Conservation (phyloP, 2,113 vertebrate species). For the Motacilla alba region DNA sequence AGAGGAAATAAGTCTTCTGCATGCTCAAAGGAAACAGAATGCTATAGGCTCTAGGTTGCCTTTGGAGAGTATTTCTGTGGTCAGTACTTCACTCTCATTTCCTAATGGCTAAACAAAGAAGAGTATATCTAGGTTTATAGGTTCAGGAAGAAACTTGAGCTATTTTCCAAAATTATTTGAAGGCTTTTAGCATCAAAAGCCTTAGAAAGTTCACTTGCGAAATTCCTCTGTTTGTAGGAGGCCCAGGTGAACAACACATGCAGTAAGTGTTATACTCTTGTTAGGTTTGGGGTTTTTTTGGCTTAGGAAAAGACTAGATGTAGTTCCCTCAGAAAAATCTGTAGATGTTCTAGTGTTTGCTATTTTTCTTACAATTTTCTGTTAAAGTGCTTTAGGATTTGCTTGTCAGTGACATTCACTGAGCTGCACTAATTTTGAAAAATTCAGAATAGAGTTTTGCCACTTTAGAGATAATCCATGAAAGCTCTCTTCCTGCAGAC, state of each 20-base stretch:
- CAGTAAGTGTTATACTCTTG: neutral
- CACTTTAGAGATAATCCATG: constrained; percentile 80
- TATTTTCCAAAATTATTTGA: neutral
- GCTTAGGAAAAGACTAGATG: neutral
- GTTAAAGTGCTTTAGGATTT: constrained; percentile 36
- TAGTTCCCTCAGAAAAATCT: neutral
- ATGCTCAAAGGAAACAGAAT: neutral
- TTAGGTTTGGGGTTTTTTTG: neutral
- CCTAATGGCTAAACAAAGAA: neutral
- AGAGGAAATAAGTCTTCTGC: neutral
- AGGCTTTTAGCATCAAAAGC: neutral
- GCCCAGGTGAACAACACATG: neutral
- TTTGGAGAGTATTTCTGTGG: neutral
- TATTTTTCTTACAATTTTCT: constrained; percentile 26
- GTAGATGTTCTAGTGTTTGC: neutral
- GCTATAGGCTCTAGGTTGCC: neutral
- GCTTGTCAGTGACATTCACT: constrained; percentile 66
- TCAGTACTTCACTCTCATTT: neutral
- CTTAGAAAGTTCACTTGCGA: neutral
- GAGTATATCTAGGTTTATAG: neutral
- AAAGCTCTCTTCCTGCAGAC: constrained; percentile 75
- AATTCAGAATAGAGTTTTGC: constrained; percentile 78
- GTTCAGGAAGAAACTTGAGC: neutral
- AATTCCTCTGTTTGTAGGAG: neutral
- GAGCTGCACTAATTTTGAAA: constrained; percentile 76